phyloP scores from a whole-genome alignment of 1,140 invertebrate species.

The Telenomus remus region DNA sequence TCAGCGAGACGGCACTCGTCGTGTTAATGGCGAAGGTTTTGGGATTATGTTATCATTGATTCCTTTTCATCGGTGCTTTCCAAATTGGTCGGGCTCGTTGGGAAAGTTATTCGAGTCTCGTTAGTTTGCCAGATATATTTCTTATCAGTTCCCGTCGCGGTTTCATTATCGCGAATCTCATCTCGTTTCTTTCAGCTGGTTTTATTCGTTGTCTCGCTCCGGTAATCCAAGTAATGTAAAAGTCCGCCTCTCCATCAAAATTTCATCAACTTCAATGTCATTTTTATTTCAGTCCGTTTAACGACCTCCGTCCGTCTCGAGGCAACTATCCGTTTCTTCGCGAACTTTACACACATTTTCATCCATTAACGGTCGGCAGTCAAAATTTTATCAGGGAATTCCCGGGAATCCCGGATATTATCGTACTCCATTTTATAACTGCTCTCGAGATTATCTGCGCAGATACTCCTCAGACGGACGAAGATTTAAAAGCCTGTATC shows the following conservation, averaged over 20 bases:
- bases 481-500: no score
- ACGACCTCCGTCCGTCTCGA: background rate
- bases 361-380: background rate
- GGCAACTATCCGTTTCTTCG: constrained; percentile 1
- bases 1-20: background rate
- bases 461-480: background rate
- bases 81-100: constrained; percentile 25
- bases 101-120: constrained; percentile 28
- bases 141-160: constrained; percentile 52
- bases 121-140: constrained; percentile 19
- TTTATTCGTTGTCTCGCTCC: constrained; percentile 14
- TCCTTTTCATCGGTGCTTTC: constrained; percentile 27
- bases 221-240: constrained; percentile 28
- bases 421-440: no score
- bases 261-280: constrained; percentile 33
- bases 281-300: constrained; percentile 29
- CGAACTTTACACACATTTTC: constrained; percentile 12
- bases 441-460: background rate
- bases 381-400: background rate
- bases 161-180: constrained; percentile 22
- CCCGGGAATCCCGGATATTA: background rate
- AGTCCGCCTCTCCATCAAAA: constrained; percentile 31
- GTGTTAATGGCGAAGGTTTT: constrained; percentile 9
- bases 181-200: constrained; percentile 20
- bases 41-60: constrained; percentile 32